Conservation (phyloP, 1,140 invertebrate genomes). For the Diploscapter pachys region DNA sequence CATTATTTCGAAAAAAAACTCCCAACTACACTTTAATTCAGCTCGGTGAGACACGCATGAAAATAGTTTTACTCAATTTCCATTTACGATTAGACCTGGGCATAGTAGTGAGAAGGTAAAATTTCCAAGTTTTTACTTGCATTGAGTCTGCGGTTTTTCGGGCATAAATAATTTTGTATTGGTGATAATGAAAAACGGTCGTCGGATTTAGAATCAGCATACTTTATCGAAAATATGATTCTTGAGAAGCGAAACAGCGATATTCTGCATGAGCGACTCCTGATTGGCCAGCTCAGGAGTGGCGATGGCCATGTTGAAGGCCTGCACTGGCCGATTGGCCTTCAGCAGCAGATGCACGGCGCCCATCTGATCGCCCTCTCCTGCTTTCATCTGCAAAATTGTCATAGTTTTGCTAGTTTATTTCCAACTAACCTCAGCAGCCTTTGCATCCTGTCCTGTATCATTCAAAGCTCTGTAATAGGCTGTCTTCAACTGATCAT, state of each 20-base stretch:
- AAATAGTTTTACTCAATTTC: no score
- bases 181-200: no score
- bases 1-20: no score
- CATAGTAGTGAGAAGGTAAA: no score
- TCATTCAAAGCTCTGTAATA: constrained; percentile 76
- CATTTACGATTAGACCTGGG: no score
- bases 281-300: constrained; percentile 12
- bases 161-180: no score
- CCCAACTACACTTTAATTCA: no score
- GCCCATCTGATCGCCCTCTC: constrained; percentile 71
- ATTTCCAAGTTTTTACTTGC: no score
- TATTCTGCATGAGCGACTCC: constrained; percentile 11
- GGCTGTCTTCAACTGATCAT: constrained; percentile 71
- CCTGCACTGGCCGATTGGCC: constrained; percentile 74
- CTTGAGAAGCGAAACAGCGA: constrained; percentile 13
- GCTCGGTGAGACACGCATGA: no score
- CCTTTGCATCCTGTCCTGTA: constrained; percentile 77
- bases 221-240: constrained; percentile 21
- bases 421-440: constrained; percentile 66
- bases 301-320: constrained; percentile 59
- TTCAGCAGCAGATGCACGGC: constrained; percentile 80
- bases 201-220: neutral
- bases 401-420: constrained; percentile 2
- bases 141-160: no score
- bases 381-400: constrained; percentile 67